These are phyloP conservation scores for Manduca sexta DNA, from an alignment of 1,140 invertebrate species.

Conservation along the genomic window DNA sequence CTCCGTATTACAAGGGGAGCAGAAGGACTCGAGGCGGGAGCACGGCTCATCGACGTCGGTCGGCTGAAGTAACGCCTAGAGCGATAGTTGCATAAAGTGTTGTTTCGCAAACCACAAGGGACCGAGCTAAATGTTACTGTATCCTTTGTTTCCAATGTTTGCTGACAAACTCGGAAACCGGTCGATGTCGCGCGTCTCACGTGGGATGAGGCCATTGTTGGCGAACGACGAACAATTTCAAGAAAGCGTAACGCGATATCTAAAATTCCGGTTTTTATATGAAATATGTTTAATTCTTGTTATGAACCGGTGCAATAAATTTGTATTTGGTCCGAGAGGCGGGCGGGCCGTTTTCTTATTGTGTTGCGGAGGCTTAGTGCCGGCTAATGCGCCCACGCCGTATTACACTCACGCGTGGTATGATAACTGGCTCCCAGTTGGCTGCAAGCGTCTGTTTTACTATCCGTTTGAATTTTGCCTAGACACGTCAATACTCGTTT, in stretches of 20 bases:
- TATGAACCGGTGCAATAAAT: too few relatives aligned
- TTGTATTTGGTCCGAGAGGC: too few relatives aligned
- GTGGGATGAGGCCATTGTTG: too few relatives aligned
- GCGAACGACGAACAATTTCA: too few relatives aligned
- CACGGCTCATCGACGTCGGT: slow-evolving; percentile 19
- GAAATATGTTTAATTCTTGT: too few relatives aligned
- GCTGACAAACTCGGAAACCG: slow-evolving; percentile 1
- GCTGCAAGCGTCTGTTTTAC: too few relatives aligned
- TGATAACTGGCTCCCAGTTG: too few relatives aligned
- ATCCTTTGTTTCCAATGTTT: slow-evolving; percentile 38
- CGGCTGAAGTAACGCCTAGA: slow-evolving; percentile 23
- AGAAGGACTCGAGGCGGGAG: background rate
- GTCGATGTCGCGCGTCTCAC: too few relatives aligned
- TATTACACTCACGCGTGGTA: background rate
- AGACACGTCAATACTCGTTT: too few relatives aligned
- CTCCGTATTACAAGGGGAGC: slow-evolving; percentile 13
- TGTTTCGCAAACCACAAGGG: slow-evolving; percentile 46
- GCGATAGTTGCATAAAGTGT: slow-evolving; percentile 43
- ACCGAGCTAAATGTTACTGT: slow-evolving; percentile 46
- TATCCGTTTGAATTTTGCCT: too few relatives aligned
- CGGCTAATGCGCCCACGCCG: slow-evolving; percentile 14
- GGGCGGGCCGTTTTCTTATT: slow-evolving; percentile 8
- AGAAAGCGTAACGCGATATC: too few relatives aligned
- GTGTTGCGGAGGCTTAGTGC: slow-evolving; percentile 16
- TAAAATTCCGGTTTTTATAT: too few relatives aligned